Base-by-base conservation (phyloP, 2,888 invertebrate genomes). In the Heliconius aoede region DNA sequence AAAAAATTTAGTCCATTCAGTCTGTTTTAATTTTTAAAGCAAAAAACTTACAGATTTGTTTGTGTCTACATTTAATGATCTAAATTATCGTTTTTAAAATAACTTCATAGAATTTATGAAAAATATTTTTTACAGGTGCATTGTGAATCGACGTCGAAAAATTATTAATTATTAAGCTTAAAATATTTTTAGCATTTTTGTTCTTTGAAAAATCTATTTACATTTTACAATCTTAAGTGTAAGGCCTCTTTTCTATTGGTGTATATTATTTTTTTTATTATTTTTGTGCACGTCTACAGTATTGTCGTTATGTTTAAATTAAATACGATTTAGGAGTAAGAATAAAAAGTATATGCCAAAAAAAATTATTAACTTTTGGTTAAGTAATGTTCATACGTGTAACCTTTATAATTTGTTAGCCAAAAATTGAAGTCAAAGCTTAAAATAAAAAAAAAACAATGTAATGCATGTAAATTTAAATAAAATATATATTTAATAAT, bases 121-220 rank as follows among this genome's bases (percentile, higher is more conserved):
- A 61, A 67, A 60, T 78, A 72, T 78, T 62, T 77, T 79, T 83
- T 85, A 78, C 88, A 88, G 88, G 88, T 89, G 88, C 86, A 87
- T 88, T 88, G 82, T 89, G 74, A 79, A 77, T 72, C 65, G 30
- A 68, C 73, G 62, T 32, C n/a, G 64, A 51, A 74, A 74, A 72
- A 74, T 58, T 32, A 76, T 72, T 72, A 55, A 71, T 72, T 51
- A 68, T 46, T 74, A 46, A 51, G 15, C 21, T n/a, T 71, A 55
- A 46, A 24, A 46, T 65, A 64, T 46, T 65, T 15, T 58, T 72
- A 36, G 71, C 62, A 32, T 76, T 76, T 51, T 62, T 58, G 18
- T 60, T 24, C 26, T 72, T 60, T 65, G 15, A 68, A 68, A 61
- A 62, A 72, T 40, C 51, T 61, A 67, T 77, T 65, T 72, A 61